Percentiles rank a stretch among this genome's conserved stretches.
Conservation (phyloP, 2,888 invertebrate genomes). For the Trimorus sp. region DNA sequence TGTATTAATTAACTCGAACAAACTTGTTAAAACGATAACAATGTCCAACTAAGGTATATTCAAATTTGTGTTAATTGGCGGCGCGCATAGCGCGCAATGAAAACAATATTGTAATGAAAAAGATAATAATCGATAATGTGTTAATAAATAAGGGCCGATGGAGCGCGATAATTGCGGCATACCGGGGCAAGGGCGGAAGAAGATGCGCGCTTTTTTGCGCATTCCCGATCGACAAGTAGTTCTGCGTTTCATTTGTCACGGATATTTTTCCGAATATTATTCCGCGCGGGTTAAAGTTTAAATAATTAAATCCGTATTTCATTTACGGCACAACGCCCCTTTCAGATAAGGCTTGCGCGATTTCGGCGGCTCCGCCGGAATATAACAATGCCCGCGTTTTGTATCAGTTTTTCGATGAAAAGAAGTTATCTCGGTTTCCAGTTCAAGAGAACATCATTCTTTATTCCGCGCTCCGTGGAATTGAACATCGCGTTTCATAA, state of each 20-base stretch:
- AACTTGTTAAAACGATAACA: conserved; percentile 64
- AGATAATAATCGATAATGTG: conserved; percentile 54
- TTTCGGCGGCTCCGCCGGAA: no score
- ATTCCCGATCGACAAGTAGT: no score
- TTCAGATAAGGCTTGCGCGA: no score
- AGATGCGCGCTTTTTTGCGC: no score
- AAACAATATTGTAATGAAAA: conserved; percentile 62
- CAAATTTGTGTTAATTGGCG: conserved; percentile 59
- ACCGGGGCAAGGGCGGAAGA: background rate
- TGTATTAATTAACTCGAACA: conserved; percentile 63
- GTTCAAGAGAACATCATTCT: conserved; percentile 26
- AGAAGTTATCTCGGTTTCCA: conserved; percentile 36
- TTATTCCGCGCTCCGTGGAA: conserved; percentile 36
- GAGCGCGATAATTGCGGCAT: conserved; percentile 14
- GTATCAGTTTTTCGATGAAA: conserved; percentile 32
- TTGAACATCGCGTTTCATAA: conserved; percentile 34
- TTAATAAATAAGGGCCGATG: conserved; percentile 46
- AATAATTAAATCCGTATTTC: no score
- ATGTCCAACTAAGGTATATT: conserved; percentile 58
- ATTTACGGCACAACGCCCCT: no score
- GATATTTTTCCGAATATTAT: no score
- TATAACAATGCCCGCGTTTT: conserved; percentile 3
- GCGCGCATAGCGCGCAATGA: conserved; percentile 33
- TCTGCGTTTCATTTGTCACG: no score
- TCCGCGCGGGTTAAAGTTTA: no score